Percentiles rank a stretch among this genome's conserved stretches.
These are phyloP conservation scores for Cyprinodon brontotheroides DNA, from an alignment of 2,113 vertebrate species.

Conservation along the genomic window DNA sequence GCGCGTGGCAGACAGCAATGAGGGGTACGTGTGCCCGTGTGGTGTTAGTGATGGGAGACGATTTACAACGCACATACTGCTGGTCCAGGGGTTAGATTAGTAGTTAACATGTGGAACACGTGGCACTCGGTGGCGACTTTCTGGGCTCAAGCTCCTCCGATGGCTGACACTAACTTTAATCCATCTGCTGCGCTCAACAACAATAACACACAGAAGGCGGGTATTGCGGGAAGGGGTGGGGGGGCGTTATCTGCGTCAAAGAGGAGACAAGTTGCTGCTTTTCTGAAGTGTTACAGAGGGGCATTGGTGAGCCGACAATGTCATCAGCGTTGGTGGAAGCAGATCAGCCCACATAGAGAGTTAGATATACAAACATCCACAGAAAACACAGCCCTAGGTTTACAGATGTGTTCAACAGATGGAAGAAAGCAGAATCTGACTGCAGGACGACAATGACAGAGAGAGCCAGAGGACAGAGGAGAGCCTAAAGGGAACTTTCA, in stretches of 20 bases:
- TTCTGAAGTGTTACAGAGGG: constrained; percentile 29
- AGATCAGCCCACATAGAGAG: constrained; percentile 65
- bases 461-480: constrained; percentile 8
- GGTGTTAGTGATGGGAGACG: constrained; percentile 52
- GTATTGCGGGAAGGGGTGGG: background rate
- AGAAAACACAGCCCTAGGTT: constrained; percentile 71
- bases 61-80: constrained; percentile 52
- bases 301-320: constrained; percentile 47
- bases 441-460: constrained; percentile 30
- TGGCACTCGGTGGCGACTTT: constrained; percentile 30
- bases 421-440: constrained; percentile 42
- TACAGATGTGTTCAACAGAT: constrained; percentile 52
- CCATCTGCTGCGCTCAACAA: constrained; percentile 29
- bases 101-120: constrained; percentile 28
- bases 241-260: constrained; percentile 4
- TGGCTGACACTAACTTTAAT: constrained; percentile 47
- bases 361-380: constrained; percentile 76
- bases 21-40: constrained; percentile 12
- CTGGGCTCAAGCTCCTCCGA: constrained; percentile 67
- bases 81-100: constrained; percentile 50
- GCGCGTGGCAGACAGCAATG: constrained; percentile 30
- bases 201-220: constrained; percentile 12
- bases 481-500: constrained; percentile 23
- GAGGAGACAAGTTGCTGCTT: constrained; percentile 15
- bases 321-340: constrained; percentile 71